phyloP scores from a whole-genome alignment of 2,113 vertebrate species.

The Dromas ardeola region DNA sequence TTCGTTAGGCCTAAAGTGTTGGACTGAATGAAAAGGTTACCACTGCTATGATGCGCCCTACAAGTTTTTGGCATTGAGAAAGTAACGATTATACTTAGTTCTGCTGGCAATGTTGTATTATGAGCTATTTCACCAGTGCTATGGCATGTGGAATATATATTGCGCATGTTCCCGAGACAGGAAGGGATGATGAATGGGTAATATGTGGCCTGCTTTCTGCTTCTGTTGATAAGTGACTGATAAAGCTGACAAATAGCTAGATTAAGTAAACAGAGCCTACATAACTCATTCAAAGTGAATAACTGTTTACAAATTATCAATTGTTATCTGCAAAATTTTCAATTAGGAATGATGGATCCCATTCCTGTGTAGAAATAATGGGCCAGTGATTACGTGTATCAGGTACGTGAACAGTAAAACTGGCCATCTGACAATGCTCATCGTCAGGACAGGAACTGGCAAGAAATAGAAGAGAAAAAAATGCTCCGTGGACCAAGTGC shows the following conservation, averaged over 20 bases:
- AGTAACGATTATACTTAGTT: neutral
- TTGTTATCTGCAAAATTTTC: constrained; percentile 55
- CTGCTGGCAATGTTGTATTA: neutral
- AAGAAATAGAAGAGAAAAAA: neutral
- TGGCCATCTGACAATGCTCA: neutral
- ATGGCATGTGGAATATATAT: constrained; percentile 14
- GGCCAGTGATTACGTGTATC: neutral
- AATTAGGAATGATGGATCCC: constrained; percentile 49
- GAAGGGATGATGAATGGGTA: constrained; percentile 44
- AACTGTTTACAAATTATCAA: constrained; percentile 60
- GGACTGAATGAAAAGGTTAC: neutral
- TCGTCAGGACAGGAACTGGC: neutral
- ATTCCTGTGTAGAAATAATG: constrained; percentile 19
- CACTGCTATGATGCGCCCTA: neutral
- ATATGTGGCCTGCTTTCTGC: constrained; percentile 40
- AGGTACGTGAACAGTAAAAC: neutral
- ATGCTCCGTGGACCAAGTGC: neutral
- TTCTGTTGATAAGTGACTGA: constrained; percentile 61
- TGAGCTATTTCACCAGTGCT: constrained; percentile 3
- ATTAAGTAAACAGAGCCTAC: constrained; percentile 52
- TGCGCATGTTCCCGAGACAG: neutral
- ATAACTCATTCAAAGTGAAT: constrained; percentile 52
- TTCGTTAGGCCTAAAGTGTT: neutral
- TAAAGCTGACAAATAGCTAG: constrained; percentile 57
- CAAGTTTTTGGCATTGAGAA: neutral